phyloP scores from a whole-genome alignment of 2,113 vertebrate genomes.

The Lepus timidus region DNA sequence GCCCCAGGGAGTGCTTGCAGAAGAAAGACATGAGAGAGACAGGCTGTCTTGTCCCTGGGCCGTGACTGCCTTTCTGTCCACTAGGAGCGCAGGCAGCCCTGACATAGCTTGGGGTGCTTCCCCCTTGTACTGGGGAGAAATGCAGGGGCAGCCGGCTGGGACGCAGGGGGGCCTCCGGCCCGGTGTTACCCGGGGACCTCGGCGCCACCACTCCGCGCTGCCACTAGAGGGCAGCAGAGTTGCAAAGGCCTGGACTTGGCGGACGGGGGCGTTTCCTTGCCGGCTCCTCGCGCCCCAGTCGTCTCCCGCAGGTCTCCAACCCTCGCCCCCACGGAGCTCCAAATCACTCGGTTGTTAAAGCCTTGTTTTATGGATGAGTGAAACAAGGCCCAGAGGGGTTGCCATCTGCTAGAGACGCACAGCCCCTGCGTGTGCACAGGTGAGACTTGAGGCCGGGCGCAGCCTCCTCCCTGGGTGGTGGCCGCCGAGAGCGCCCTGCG shows the following conservation, averaged over 20 bases:
- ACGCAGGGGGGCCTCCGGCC: background rate
- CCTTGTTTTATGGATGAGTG: background rate
- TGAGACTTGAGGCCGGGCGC: background rate
- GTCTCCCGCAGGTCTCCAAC: background rate
- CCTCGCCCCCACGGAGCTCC: background rate
- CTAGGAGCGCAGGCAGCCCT: background rate
- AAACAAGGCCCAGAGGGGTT: background rate
- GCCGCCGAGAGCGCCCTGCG: background rate
- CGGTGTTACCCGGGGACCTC: fast-evolving
- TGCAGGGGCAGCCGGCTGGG: too few species aligned
- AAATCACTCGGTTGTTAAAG: background rate
- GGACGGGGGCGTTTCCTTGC: fast-evolving
- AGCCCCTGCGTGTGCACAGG: background rate
- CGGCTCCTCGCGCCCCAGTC: background rate
- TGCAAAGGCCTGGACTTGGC: background rate
- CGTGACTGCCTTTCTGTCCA: background rate
- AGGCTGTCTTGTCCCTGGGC: too few species aligned
- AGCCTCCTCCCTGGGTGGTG: background rate
- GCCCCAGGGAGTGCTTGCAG: background rate
- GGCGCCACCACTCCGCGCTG: background rate
- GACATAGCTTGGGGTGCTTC: background rate
- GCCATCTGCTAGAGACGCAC: background rate
- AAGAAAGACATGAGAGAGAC: background rate
- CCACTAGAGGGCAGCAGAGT: slow-evolving; percentile 73
- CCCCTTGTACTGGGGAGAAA: background rate